Percentiles rank a stretch among this genome's conserved stretches.
phyloP scores from a whole-genome alignment of 2,113 vertebrate species.

The Phoxinus phoxinus region DNA sequence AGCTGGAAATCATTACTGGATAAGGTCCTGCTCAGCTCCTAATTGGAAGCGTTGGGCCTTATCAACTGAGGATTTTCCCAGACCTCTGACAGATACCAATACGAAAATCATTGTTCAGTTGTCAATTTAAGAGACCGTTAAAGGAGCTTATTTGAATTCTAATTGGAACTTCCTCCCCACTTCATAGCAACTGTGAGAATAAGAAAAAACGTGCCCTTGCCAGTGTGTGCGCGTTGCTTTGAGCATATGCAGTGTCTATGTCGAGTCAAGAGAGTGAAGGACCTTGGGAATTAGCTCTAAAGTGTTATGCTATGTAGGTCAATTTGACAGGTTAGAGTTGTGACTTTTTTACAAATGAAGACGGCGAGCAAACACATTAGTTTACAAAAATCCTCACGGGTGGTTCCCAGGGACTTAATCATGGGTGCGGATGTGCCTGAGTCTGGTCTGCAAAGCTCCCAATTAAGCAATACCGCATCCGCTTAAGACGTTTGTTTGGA shows the following conservation, averaged over 20 bases:
- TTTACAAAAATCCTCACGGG: constrained; percentile 70
- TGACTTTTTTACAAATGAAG: constrained; percentile 74
- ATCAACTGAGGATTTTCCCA: constrained; percentile 96
- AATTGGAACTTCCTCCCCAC: constrained; percentile 89
- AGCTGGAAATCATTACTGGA: constrained; percentile 95
- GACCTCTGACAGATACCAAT: constrained; percentile 99
- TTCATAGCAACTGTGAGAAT: constrained; percentile 72
- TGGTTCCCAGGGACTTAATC: constrained; percentile 73
- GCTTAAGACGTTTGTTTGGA: constrained; percentile 81
- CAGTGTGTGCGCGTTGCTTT: constrained; percentile 33
- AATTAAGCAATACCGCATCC: constrained; percentile 81
- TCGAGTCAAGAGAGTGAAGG: constrained; percentile 45
- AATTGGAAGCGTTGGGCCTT: constrained; percentile 99
- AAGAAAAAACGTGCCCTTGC: constrained; percentile 60
- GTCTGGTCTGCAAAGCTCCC: constrained; percentile 78
- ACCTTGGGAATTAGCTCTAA: constrained; percentile 60
- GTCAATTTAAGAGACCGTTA: constrained; percentile 99
- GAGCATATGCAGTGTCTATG: constrained; percentile 35
- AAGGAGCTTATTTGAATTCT: constrained; percentile 95
- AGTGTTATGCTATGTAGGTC: constrained; percentile 75
- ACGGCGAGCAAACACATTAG: constrained; percentile 63
- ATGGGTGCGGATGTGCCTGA: constrained; percentile 71
- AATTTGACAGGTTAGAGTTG: constrained; percentile 70
- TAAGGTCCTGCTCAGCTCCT: constrained; percentile 88
- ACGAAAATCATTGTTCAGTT: constrained; percentile 99